Base-by-base conservation (phyloP, 2,113 vertebrate genomes). In the Dendropsophus ebraccatus region DNA sequence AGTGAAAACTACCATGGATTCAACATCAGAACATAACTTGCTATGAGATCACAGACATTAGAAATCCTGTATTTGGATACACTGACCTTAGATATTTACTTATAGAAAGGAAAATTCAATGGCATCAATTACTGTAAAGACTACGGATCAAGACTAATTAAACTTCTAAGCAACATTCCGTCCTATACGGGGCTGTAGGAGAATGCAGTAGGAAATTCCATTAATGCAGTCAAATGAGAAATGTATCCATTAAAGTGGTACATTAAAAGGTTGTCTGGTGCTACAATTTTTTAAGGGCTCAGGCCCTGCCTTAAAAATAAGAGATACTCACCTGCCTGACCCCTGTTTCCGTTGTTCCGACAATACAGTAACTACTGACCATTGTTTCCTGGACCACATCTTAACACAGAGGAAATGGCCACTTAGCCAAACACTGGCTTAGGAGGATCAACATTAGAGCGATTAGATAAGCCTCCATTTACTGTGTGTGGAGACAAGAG, bases 121-220 rank as follows among this genome's bases (percentile, higher is more conserved):
- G 72, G 23, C 72, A 47, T 74, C 41, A 74, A 74, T 49, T 74
- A 49, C n/a, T n/a, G 21, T 49, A 74, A 45, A 74, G 72, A 74
- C 41, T 74, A 16, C 2, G 8, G 72, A 74, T 74, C 72, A 74
- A 49, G 72, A 74, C 72, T 74, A 49, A 74, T 74, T 74, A 25
- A 47, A 74, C 67, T 23, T 70, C 32, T 23, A 23, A 23, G 35
- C 67, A 37, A 23, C 12, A 11, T 30, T 69, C 19, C 37, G 35
- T 41, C 19, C 35, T 23, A 70, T 70, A 70, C 41, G 67, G 21
- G 17, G 10, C 19, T 70, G 35, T 21, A 70, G 67, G 65, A 69
- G 35, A 69, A 69, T 12, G 41, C n/a, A n/a, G n/a, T n/a, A n/a
- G n/a, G n/a, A 47, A 47, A 70, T 70, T 41, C 19, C 32, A 41